Conservation (phyloP, 2,113 vertebrate species). For the Lasiurus cinereus region DNA sequence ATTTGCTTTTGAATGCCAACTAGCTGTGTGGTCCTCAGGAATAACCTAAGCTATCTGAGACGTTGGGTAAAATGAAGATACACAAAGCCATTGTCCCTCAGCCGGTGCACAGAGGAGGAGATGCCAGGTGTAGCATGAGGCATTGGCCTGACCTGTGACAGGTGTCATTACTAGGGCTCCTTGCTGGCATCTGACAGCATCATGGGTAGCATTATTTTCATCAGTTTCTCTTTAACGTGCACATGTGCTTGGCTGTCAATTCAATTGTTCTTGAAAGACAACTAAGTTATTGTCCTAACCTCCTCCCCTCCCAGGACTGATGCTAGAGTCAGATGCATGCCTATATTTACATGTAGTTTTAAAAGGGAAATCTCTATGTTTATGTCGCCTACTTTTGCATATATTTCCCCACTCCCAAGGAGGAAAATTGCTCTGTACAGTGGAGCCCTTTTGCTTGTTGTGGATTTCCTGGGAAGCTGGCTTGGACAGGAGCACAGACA, state of each 20-base stretch:
- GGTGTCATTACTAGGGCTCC: neutral
- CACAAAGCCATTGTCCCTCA: neutral
- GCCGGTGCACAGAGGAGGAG: neutral
- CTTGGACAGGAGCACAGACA: neutral
- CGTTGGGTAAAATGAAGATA: neutral
- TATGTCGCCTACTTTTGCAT: neutral
- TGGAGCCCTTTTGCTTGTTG: no score
- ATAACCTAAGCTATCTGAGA: neutral
- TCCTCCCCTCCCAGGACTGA: neutral
- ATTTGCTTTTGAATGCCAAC: neutral
- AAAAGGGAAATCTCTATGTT: neutral
- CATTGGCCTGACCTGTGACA: accelerated
- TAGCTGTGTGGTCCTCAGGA: neutral
- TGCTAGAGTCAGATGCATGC: neutral
- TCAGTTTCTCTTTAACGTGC: neutral
- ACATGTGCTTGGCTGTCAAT: neutral
- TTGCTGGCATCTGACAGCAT: neutral
- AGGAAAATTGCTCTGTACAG: neutral
- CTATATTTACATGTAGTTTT: neutral
- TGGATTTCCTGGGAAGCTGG: neutral
- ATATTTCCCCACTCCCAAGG: no score
- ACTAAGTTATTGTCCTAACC: neutral
- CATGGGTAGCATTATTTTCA: no score
- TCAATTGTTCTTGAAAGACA: neutral
- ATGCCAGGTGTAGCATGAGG: neutral